A percentile compares a stretch with the other conserved stretches of the same genome.
These are phyloP conservation scores for Ostrea denselamellosa DNA, from an alignment of 1,140 invertebrate species.

Conservation along the genomic window DNA sequence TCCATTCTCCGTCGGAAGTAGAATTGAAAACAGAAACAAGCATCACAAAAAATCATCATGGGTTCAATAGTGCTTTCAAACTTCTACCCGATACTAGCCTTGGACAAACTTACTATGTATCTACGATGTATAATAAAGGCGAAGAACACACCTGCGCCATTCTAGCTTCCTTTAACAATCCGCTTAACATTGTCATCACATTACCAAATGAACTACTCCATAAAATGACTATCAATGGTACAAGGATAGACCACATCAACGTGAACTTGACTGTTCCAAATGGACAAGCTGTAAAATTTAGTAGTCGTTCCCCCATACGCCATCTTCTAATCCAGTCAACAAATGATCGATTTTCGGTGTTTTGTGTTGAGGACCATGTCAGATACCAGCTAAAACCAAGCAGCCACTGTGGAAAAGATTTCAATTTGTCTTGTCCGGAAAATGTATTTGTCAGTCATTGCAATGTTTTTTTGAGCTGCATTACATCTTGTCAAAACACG, in stretches of 20 bases:
- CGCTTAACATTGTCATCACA: background rate
- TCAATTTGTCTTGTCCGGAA: background rate
- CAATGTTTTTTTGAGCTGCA: background rate
- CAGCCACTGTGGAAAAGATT: background rate
- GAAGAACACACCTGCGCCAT: background rate
- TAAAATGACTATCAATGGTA: background rate
- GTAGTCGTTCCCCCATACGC: background rate
- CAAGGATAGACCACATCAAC: background rate
- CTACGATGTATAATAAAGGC: background rate
- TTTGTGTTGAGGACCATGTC: background rate
- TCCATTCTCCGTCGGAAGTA: background rate
- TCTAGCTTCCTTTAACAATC: background rate
- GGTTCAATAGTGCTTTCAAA: background rate
- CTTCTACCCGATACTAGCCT: background rate
- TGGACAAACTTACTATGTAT: background rate
- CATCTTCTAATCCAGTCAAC: background rate
- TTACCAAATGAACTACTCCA: background rate
- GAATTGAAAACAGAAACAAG: background rate
- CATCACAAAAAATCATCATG: background rate
- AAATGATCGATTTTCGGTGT: background rate
- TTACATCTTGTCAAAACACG: background rate
- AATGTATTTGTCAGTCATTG: background rate
- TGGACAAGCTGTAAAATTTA: background rate
- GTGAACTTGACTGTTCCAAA: background rate
- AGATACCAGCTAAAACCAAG: conserved; percentile 5